Conservation (phyloP, 2,888 invertebrate genomes). For the Ypsolopha sequella region DNA sequence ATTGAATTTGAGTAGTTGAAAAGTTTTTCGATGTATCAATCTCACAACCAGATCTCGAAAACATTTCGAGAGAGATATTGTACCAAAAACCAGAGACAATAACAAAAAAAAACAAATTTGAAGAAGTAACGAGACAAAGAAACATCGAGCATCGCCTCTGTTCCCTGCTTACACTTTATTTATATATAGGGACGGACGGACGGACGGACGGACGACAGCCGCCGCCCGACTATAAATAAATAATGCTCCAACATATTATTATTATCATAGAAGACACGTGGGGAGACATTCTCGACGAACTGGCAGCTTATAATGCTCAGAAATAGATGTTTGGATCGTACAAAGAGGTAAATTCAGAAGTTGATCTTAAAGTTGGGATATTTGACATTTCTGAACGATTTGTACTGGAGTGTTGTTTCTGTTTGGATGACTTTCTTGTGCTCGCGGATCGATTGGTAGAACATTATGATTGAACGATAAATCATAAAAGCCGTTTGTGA, state of each 20-base stretch:
- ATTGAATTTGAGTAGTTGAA: background rate
- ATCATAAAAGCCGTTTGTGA: background rate
- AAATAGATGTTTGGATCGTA: slow-evolving; percentile 6
- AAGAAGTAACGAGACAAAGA: slow-evolving; percentile 34
- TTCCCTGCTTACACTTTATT: slow-evolving; percentile 20
- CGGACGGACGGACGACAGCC: slow-evolving; percentile 67
- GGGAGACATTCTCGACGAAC: slow-evolving; percentile 47
- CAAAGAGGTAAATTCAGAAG: slow-evolving; percentile 1
- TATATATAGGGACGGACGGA: slow-evolving; percentile 38
- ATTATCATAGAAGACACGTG: slow-evolving; percentile 66
- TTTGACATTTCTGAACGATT: too few relatives aligned
- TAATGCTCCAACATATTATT: slow-evolving; percentile 70
- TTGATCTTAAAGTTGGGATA: background rate
- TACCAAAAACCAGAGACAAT: slow-evolving; percentile 1
- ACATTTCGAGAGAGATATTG: background rate
- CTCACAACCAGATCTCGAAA: too few relatives aligned
- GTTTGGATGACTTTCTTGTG: background rate
- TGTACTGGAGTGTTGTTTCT: background rate
- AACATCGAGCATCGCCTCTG: slow-evolving; percentile 17
- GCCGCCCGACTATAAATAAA: slow-evolving; percentile 68
- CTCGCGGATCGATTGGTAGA: background rate
- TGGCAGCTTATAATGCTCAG: slow-evolving; percentile 13
- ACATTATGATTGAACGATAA: background rate
- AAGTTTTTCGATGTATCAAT: too few relatives aligned
- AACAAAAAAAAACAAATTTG: background rate